phyloP scores from a whole-genome alignment of 2,113 vertebrate genomes.

The Notarius quadriscutis region DNA sequence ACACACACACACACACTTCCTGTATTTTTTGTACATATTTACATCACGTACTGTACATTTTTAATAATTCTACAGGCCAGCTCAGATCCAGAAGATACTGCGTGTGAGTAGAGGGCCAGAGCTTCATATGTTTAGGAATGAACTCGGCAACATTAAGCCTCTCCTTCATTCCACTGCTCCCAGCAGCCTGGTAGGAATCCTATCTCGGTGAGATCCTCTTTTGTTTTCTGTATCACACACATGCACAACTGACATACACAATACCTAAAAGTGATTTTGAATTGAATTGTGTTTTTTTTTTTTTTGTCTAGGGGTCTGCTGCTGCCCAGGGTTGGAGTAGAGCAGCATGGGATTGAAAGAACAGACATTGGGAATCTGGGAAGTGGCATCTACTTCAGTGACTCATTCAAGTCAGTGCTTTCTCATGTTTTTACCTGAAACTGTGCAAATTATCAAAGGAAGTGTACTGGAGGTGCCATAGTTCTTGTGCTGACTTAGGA shows the following conservation, averaged over 20 bases:
- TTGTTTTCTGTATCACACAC: slow-evolving; percentile 2
- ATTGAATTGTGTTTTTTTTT: not conserved
- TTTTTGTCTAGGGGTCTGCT: slow-evolving; percentile 75
- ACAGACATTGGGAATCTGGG: slow-evolving; percentile 83
- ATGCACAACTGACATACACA: not conserved
- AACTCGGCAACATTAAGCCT: slow-evolving; percentile 73
- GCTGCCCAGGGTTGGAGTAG: slow-evolving; percentile 77
- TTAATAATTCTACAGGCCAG: slow-evolving; percentile 50
- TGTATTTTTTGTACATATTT: not conserved
- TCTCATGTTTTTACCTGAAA: not conserved
- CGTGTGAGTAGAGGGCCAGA: slow-evolving; percentile 75
- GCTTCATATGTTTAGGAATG: slow-evolving; percentile 71
- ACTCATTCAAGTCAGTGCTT: slow-evolving; percentile 75
- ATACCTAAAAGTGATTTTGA: no score
- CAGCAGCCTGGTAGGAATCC: slow-evolving; percentile 81
- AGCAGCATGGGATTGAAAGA: slow-evolving; percentile 79
- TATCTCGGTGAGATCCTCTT: slow-evolving; percentile 78
- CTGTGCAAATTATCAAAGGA: not conserved
- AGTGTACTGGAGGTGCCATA: not conserved
- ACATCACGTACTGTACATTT: not conserved
- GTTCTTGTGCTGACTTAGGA: not conserved
- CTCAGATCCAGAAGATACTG: slow-evolving; percentile 75
- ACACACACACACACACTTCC: not conserved
- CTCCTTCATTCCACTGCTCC: slow-evolving; percentile 79
- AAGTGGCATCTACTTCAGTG: slow-evolving; percentile 85